Base-by-base conservation (phyloP, 2,888 invertebrate genomes). In the Lasioglossum lativentre region DNA sequence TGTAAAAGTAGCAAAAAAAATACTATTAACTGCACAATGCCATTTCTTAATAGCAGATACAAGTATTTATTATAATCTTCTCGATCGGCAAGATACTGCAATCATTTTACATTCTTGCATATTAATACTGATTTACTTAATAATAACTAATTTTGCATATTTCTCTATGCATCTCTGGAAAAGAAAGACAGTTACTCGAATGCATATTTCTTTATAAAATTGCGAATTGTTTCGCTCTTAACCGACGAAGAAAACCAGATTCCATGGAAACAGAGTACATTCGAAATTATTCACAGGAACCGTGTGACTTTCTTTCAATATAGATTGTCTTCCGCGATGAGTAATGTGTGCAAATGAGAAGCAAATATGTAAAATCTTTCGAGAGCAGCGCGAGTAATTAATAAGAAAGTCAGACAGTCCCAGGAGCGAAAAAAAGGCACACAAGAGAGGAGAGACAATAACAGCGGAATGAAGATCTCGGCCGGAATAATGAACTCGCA, bases 401-500 rank as follows among this genome's bases (percentile, higher is more conserved):
- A 66, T 66, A 23, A 66, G 66, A 66, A 19, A 34, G 34, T 4
- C 23, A 34, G 66, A 66, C 66, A 10, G 66, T 23, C 66, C 19
- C 19, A 66, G 66, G 8, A 8, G 8, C 19, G 34, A 19, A 66
- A 66, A 66, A 27, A 66, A 34, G 30, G 4, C 12, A 68, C 23
- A 3, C 68, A 19, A 38, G 23, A 38, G 23, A 3, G 34, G 34
- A 34, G 34, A 68, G 68, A 68, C 34, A 68, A 68, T 38, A 10
- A 38, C 38, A 12, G 12, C 4, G 23, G 23, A 34, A 40, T n/a
- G 68, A 68, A 68, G 68, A 68, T 38, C 68, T 40, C 2, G 12
- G 68, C 2, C 63, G n/a, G 68, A 38, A 68, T 68, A 68, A 68
- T 68, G 68, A 68, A 68, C 72, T 72, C 19, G 45, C 42, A 47